These are phyloP conservation scores for Chlorodrepanis virens DNA, from an alignment of 2,113 vertebrate species.

Conservation along the genomic window DNA sequence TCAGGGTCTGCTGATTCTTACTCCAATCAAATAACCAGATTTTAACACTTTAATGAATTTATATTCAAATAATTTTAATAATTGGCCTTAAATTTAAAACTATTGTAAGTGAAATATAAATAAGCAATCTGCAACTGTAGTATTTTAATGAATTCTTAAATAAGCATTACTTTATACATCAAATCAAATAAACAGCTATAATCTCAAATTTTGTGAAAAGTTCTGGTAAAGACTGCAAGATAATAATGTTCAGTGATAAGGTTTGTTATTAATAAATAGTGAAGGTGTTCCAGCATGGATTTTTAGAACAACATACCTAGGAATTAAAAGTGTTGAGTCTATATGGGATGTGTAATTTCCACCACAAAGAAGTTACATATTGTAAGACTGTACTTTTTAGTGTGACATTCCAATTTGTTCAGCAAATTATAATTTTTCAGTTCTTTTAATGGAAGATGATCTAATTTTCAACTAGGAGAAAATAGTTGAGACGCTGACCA, in stretches of 20 bases:
- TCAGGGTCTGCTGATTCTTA: not conserved
- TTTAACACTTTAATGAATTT: not conserved
- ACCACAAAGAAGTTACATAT: not conserved
- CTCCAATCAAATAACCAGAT: not conserved
- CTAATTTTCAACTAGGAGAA: not conserved
- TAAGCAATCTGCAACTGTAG: not conserved
- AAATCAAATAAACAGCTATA: not conserved
- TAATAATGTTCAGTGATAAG: not conserved
- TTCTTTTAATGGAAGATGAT: not conserved
- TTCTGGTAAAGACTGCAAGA: not conserved
- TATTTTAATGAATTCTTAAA: not conserved
- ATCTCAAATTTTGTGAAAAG: not conserved
- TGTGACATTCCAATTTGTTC: not conserved
- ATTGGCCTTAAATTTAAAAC: not conserved
- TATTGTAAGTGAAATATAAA: not conserved
- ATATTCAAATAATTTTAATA: not conserved
- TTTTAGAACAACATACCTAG: not conserved
- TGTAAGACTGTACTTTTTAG: not conserved
- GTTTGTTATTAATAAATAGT: not conserved
- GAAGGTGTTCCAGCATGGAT: not conserved
- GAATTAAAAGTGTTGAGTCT: not conserved
- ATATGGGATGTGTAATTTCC: not conserved
- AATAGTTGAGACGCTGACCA: not conserved
- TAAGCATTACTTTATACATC: not conserved
- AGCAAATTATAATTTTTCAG: not conserved